These are phyloP conservation scores for Asteroscopus sphinx DNA, from an alignment of 2,888 invertebrate genomes.

Conservation along the genomic window DNA sequence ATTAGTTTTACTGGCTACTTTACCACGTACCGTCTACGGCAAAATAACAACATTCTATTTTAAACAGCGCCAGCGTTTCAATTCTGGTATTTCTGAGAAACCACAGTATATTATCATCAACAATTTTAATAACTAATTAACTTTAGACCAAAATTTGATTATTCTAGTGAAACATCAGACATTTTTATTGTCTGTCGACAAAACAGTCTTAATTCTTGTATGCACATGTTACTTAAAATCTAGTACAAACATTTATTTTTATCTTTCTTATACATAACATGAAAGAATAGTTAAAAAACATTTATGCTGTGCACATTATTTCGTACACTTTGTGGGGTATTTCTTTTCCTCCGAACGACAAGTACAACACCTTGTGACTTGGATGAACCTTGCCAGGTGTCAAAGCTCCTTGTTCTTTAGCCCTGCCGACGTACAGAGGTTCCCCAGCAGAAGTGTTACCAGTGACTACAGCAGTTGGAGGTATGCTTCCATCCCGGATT, in stretches of 20 bases:
- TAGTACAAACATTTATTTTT: conserved; percentile 29
- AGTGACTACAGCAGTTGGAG: conserved; percentile 85
- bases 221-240: conserved; percentile 19
- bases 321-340: conserved; percentile 76
- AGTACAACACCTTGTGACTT: conserved; percentile 79
- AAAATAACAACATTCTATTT: no score
- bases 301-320: conserved; percentile 71
- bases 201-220: conserved; percentile 39
- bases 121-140: no score
- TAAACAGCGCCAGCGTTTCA: no score
- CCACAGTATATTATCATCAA: no score
- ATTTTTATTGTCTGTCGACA: conserved; percentile 48
- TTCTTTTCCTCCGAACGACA: conserved; percentile 81
- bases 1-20: no score
- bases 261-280: conserved; percentile 31
- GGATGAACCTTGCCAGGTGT: conserved; percentile 90
- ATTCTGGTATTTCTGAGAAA: no score
- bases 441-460: conserved; percentile 85
- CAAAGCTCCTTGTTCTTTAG: conserved; percentile 86
- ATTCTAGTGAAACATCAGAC: conserved; percentile 24
- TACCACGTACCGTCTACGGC: no score
- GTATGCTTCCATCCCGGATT: conserved; percentile 78
- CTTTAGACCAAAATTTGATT: no score
- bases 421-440: conserved; percentile 88
- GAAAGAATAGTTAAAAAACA: conserved; percentile 3